Evolutionary conservation across 2,797 vertebrate genomes (phyloP), one percentile per base, ranked within the genome.

Genomic region (Manis pentadactyla): DNA sequence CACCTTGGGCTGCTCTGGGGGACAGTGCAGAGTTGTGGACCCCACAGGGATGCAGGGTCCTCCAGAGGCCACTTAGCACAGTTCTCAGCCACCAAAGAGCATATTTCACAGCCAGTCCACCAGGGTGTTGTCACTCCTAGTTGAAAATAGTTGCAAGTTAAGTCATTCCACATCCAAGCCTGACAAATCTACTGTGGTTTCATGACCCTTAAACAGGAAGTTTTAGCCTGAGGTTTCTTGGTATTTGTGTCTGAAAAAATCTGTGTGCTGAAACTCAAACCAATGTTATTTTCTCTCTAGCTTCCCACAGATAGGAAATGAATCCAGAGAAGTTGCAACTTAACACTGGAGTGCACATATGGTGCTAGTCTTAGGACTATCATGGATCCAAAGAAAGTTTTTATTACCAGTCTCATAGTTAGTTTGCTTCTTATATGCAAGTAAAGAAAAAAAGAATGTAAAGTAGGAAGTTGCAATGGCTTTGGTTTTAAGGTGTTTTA

Each of bases 291-390:
- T 97, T 97, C 93, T 97, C 75, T 91, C 94, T 83, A 34, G 93
- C 95, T 98, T 97, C 96, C 93, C 91, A 96, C 55, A 83, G 92
- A 64, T 66, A 95, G 96, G 94, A 97, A 94, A 96, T 46, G 74
- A 93, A 75, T 97, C 95, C 96, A 96, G 96, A 83, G 86, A 97
- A 91, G 69, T 78, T 96, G 97, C 68, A 4, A 18, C 88, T 96
- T 95, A 78, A 90, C 95, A 90, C 12, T 15, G 74, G 68, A 86
- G 51, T 37, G 42, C 73, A 59, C 97, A 97, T 96, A 98, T 97
- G 97, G 97, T 96, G 84, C 83, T 78, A 17, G 69, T 96, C 95
- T 91, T 81, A 42, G 85, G 82, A 93, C 13, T 14, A 18, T 5
- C 68, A 81, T n/a, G 17, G 61, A 92, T 87, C 77, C 95, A 95